These are phyloP conservation scores for Xylocopa sonorina DNA, from an alignment of 1,140 invertebrate species.

Conservation along the genomic window DNA sequence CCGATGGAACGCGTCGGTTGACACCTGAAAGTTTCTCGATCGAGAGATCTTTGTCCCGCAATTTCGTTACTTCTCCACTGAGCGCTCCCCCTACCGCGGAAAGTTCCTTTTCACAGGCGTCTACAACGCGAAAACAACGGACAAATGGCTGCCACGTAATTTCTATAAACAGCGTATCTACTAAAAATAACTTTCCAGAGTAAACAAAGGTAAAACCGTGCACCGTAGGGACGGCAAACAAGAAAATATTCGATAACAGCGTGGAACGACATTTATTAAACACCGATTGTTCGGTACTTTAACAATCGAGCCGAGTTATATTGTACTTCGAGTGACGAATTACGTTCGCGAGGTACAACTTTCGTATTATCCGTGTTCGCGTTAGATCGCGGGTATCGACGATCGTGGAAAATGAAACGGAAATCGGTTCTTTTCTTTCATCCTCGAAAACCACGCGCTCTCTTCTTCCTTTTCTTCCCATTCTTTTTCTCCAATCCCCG, in stretches of 20 bases:
- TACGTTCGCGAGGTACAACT: no score
- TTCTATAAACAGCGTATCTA: neutral
- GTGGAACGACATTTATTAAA: no score
- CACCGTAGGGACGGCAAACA: neutral
- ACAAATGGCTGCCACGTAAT: neutral
- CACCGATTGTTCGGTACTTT: no score
- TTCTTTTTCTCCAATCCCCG: neutral
- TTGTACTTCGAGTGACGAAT: no score
- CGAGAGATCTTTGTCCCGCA: no score
- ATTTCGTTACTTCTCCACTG: no score
- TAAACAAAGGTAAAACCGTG: neutral
- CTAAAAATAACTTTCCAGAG: neutral
- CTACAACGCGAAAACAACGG: neutral
- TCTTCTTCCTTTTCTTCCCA: neutral
- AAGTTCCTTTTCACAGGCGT: neutral
- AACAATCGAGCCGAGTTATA: no score
- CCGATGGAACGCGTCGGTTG: no score
- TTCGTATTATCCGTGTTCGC: no score
- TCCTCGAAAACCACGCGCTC: slow-evolving; percentile 2
- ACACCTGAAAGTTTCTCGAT: no score
- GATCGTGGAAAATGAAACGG: slow-evolving; percentile 4
- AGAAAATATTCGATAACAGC: neutral
- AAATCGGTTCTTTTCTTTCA: neutral
- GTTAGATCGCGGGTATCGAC: no score
- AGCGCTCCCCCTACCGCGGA: neutral